Percentiles rank a stretch among this genome's conserved stretches.
Conservation (phyloP, 2,888 invertebrate species). For the Lymantria monacha region DNA sequence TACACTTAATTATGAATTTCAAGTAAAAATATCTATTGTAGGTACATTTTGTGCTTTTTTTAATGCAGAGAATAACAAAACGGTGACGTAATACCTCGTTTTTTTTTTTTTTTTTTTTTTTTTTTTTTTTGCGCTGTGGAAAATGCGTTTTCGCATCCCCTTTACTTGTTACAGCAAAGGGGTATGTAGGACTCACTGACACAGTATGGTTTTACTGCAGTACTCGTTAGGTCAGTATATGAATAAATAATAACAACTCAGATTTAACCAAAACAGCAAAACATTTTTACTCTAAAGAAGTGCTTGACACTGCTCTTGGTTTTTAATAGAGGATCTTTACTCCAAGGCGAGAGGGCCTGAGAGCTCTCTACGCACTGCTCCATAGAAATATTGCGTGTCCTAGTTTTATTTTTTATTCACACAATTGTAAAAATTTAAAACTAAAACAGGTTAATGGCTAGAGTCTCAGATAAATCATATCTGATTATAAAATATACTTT, state of each 20-base stretch:
- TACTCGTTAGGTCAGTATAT: background rate
- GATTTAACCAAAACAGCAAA: constrained; percentile 21
- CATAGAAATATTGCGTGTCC: constrained; percentile 61
- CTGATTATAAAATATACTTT: constrained; percentile 7
- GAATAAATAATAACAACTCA: background rate
- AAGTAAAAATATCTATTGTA: no score
- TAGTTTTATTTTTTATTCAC: constrained; percentile 47
- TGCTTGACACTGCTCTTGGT: constrained; percentile 36
- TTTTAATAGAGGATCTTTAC: constrained; percentile 55
- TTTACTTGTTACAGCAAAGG: no score
- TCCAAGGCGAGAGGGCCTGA: constrained; percentile 39
- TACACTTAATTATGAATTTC: no score
- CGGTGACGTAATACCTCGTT: no score
- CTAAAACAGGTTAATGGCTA: constrained; percentile 43
- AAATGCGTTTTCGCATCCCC: no score
- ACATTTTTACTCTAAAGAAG: constrained; percentile 41
- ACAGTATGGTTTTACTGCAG: no score
- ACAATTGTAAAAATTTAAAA: constrained; percentile 42
- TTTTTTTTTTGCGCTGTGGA: no score
- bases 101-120: no score
- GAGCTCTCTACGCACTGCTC: constrained; percentile 47
- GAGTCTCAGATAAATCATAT: constrained; percentile 46
- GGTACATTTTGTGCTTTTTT: no score
- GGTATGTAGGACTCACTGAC: no score
- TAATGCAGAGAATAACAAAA: no score